These are phyloP conservation scores for Axis porcinus DNA, from an alignment of 2,113 vertebrate genomes.

Conservation along the genomic window DNA sequence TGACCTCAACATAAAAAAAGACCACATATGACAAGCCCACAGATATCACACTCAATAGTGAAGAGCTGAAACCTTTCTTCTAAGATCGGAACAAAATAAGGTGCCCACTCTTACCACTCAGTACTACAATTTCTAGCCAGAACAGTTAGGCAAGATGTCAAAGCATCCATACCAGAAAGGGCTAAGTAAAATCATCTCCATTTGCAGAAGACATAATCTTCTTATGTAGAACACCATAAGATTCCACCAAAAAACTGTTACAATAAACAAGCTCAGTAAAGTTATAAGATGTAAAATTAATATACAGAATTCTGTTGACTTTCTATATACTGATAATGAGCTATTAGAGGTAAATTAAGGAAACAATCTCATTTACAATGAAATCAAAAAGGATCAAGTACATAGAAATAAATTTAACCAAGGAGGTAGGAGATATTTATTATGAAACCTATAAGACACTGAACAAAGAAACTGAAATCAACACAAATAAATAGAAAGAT, in stretches of 20 bases:
- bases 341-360: not conserved
- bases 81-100: not conserved
- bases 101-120: not conserved
- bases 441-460: not conserved
- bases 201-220: not conserved
- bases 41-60: not conserved
- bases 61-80: not conserved
- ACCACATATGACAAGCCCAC: not conserved
- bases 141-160: not conserved
- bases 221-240: not conserved
- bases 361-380: not conserved
- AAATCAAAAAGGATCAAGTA: not conserved
- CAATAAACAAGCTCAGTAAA: not conserved
- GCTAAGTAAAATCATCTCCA: not conserved
- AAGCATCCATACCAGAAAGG: not conserved
- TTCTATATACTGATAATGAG: not conserved
- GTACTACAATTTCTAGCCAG: not conserved
- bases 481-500: not conserved
- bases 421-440: not conserved
- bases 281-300: not conserved
- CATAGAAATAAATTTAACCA: not conserved
- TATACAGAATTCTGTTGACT: not conserved
- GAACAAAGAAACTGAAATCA: not conserved
- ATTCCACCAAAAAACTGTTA: not conserved
- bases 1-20: not conserved